These are phyloP conservation scores for Lithosia quadra DNA, from an alignment of 2,888 invertebrate genomes.

Conservation along the genomic window DNA sequence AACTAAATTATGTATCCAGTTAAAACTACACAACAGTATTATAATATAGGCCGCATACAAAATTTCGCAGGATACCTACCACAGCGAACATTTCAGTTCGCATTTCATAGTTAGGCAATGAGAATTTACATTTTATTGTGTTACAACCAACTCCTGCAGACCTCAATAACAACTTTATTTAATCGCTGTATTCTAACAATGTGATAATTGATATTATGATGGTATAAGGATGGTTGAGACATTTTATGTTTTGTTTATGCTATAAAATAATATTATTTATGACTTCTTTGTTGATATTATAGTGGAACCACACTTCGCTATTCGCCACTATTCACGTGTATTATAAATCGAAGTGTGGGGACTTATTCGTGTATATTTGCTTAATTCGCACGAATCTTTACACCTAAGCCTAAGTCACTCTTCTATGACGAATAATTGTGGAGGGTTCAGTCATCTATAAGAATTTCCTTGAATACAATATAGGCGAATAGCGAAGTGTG, in stretches of 20 bases:
- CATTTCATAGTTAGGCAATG: slow-evolving; percentile 33
- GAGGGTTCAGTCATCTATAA: too few relatives aligned
- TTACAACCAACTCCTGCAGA: slow-evolving; percentile 25
- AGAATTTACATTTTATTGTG: slow-evolving; percentile 47
- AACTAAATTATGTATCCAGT: not conserved
- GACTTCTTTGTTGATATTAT: too few relatives aligned
- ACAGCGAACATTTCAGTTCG: slow-evolving; percentile 4
- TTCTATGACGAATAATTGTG: too few relatives aligned
- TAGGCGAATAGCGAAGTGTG: too few relatives aligned
- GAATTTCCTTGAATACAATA: too few relatives aligned
- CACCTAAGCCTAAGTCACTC: too few relatives aligned
- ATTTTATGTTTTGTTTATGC: not conserved
- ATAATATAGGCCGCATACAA: slow-evolving; percentile 18
- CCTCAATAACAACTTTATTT: slow-evolving; percentile 22
- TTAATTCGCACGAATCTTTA: too few relatives aligned
- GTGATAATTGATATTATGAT: slow-evolving; percentile 40
- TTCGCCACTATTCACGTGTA: too few relatives aligned
- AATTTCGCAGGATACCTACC: slow-evolving; percentile 26
- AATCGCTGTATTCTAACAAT: slow-evolving; percentile 10
- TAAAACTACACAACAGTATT: slow-evolving; percentile 9
- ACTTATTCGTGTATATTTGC: too few relatives aligned
- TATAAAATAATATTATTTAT: not conserved
- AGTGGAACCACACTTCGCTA: too few relatives aligned
- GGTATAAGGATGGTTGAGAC: not conserved
- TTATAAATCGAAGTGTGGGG: too few relatives aligned